phyloP scores from a whole-genome alignment of 2,888 invertebrate genomes.

The Apotomis betuletana region DNA sequence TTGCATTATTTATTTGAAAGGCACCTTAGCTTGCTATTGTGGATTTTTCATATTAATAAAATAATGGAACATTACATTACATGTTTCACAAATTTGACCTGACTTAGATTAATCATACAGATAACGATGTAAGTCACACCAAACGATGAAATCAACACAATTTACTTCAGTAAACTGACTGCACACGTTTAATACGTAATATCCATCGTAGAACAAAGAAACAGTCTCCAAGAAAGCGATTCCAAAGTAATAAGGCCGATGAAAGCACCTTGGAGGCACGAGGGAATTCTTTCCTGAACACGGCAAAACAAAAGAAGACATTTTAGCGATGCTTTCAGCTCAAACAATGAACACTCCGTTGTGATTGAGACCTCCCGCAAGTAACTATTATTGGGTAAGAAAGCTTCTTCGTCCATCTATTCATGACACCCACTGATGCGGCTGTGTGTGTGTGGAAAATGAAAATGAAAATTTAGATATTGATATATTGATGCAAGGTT shows the following conservation, averaged over 20 bases:
- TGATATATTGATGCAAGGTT: no score
- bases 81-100: no score
- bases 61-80: no score
- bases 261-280: constrained; percentile 22
- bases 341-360: constrained; percentile 36
- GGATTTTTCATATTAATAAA: no score
- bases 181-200: constrained; percentile 30
- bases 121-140: background rate
- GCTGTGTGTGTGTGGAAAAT: no score
- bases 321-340: constrained; percentile 38
- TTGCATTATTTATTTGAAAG: no score
- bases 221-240: constrained; percentile 44
- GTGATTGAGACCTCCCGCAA: constrained; percentile 32
- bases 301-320: constrained; percentile 42
- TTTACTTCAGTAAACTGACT: constrained; percentile 21
- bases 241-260: constrained; percentile 29
- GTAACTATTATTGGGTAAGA: background rate
- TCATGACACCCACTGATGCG: no score
- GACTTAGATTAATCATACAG: no score
- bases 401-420: background rate
- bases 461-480: no score
- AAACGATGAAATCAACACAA: constrained; percentile 2
- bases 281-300: constrained; percentile 31
- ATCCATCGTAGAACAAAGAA: constrained; percentile 32
- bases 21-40: no score